Base-by-base conservation (phyloP, 2,888 invertebrate species). In the Cheilosia vulpina region DNA sequence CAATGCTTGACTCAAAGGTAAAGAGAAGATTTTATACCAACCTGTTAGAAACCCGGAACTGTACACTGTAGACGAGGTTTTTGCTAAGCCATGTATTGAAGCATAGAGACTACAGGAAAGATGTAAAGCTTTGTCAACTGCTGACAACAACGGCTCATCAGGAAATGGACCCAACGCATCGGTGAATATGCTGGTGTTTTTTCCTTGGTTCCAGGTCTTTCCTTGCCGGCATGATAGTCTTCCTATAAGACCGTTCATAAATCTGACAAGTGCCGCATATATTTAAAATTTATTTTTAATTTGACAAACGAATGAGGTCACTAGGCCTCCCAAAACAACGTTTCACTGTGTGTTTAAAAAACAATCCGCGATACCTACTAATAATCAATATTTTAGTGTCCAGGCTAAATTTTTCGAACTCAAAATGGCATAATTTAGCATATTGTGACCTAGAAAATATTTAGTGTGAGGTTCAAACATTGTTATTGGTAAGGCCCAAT, bases 91-190 rank as follows among this genome's bases (percentile, higher is more conserved):
- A 24, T 38, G 47, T 2, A 47, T 31, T 34, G 9, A 17, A 13
- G 15, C 17, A 11, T 45, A 21, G 11, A 60, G 9, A 5, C 11
- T 19, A 1, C 55, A 41, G 4, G 72, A 47, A 2, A 88, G 87
- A 68, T 87, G 89, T 0, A 91, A 87, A 3, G 89, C 75, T 21
- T 89, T 89, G 85, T 91, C 91, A 31, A 91, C 50, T 0, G 82
- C 82, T 4, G 80, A 55, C 71, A 90, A 87, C 2, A 91, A 66
- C 0, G 89, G 71, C 68, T 91, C 91, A 73, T 91, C 91, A 6
- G 91, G 90, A 87, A 87, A 90, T 2, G 91, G 91, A 21, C 89
- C 89, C 0, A 90, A 50, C 13, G 87, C 60, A 68, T 89, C 82
- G 0, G 57, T 21, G 15, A 63, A 5, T 19, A 71, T 5, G 13